Evolutionary conservation across 1,140 invertebrate species (phyloP).

Genomic region (Laupala kohalensis): DNA sequence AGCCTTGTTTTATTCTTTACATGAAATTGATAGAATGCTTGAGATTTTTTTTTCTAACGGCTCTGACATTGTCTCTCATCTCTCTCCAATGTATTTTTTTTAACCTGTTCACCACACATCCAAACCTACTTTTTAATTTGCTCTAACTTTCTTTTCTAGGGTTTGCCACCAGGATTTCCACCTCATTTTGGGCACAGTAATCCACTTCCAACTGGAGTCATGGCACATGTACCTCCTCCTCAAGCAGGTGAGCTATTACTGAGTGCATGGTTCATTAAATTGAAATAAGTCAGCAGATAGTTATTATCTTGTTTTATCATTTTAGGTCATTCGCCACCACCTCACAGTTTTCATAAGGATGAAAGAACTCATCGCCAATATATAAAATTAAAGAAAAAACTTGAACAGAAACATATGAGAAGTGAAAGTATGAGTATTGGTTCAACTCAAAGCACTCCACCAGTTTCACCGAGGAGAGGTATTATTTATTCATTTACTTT

Average conservation of each 20-base stretch:
- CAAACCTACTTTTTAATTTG: constrained; percentile 25
- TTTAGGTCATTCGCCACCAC: constrained; percentile 30
- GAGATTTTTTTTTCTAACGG: no score
- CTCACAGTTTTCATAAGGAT: constrained; percentile 49
- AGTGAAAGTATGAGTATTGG: constrained; percentile 26
- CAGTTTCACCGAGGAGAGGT: constrained; percentile 43
- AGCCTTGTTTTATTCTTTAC: no score
- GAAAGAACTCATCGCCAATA: constrained; percentile 62
- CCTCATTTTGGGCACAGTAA: constrained; percentile 37
- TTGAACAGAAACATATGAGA: constrained; percentile 47
- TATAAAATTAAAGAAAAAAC: constrained; percentile 57
- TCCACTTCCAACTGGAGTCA: constrained; percentile 20
- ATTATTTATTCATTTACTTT: no score
- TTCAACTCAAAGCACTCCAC: constrained; percentile 26
- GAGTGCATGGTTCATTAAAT: not conserved
- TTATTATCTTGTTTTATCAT: not conserved
- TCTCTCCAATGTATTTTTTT: no score
- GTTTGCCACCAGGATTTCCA: constrained; percentile 37
- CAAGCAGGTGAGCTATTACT: constrained; percentile 3
- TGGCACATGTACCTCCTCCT: constrained; percentile 22
- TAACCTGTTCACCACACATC: no score
- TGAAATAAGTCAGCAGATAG: not conserved
- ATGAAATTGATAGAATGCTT: no score
- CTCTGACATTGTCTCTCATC: no score
- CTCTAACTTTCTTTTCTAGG: constrained; percentile 39